phyloP scores from a whole-genome alignment of 2,888 invertebrate genomes.

The Tricholauxania praeusta region DNA sequence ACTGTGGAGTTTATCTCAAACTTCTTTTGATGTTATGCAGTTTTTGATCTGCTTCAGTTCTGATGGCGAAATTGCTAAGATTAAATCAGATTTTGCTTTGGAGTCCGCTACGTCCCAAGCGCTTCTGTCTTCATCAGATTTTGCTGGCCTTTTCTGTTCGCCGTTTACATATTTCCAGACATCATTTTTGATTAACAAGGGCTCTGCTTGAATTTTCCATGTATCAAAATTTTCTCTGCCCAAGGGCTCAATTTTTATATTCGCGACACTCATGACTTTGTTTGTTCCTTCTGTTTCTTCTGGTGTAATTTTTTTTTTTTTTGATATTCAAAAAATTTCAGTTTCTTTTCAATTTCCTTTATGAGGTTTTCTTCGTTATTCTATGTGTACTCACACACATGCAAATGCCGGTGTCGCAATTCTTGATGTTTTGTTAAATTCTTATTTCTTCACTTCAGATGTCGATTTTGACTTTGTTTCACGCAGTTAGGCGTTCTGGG shows the following conservation, averaged over 20 bases:
- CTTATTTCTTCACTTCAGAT: too few relatives aligned
- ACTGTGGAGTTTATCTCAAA: conserved; percentile 33
- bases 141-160: conserved; percentile 5
- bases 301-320: too few relatives aligned
- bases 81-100: conserved; percentile 39
- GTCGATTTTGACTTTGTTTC: background rate
- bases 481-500: conserved; percentile 21
- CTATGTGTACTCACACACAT: too few relatives aligned
- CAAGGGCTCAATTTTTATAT: conserved; percentile 2
- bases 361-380: background rate
- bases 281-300: too few relatives aligned
- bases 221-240: conserved; percentile 23
- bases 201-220: conserved; percentile 14
- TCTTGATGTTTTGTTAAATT: too few relatives aligned
- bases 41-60: conserved; percentile 40
- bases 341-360: background rate
- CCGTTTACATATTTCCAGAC: conserved; percentile 36
- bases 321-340: background rate
- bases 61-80: conserved; percentile 32
- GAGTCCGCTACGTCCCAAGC: conserved; percentile 31
- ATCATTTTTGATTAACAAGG: conserved; percentile 30
- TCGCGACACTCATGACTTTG: conserved; percentile 12
- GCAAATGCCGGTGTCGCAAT: too few relatives aligned
- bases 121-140: background rate
- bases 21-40: conserved; percentile 33